Evolutionary conservation across 2,113 vertebrate genomes (phyloP), one percentile per base, ranked within the genome.

Genomic region (Leptodactylus fuscus): DNA sequence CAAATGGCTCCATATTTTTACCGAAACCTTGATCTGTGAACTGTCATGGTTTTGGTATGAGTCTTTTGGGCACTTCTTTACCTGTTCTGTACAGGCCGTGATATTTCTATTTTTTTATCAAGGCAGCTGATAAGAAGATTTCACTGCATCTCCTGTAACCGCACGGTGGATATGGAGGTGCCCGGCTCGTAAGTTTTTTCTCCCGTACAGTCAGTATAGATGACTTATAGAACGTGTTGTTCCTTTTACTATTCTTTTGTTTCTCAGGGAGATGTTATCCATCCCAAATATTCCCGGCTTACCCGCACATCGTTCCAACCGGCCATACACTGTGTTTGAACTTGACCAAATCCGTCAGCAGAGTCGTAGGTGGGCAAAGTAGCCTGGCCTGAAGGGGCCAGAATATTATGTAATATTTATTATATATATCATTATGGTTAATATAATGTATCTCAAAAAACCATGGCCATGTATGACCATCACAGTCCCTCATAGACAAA

Each of bases 91-190:
- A n/a, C n/a, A n/a, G n/a, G n/a, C n/a, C n/a, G n/a, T n/a, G 46
- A 48, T 11, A 58, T 34, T 36, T 80, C 6, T 16, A 27, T 55
- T 71, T 58, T 58, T 51, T 20, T 1, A 16, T 16, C 27, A 88
- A 97, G 96, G 87, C 95, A 95, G 60, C 93, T 96, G 0, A 84
- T 95, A 90, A 92, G 91, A 24, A 92, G 92, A 36, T 96, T 95
- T 48, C 94, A 96, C 90, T 97, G 97, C 87, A 79, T 97, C n/a
- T 97, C 96, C 8, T 97, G 97, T 46, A 94, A 96, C 85, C 93
- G 92, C 0, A 91, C 92, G 0, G 74, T 97, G 16, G 87, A 92
- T 81, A 88, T 91, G 78, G 41, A 85, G 4, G 90, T 92, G 22
- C 88, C 95, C 0, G 91, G 91, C 88, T 91, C 90, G 96, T 98